Percentiles rank a stretch among this genome's conserved stretches.
These are phyloP conservation scores for Ormyrus nitidulus DNA, from an alignment of 2,888 invertebrate genomes.

Conservation along the genomic window DNA sequence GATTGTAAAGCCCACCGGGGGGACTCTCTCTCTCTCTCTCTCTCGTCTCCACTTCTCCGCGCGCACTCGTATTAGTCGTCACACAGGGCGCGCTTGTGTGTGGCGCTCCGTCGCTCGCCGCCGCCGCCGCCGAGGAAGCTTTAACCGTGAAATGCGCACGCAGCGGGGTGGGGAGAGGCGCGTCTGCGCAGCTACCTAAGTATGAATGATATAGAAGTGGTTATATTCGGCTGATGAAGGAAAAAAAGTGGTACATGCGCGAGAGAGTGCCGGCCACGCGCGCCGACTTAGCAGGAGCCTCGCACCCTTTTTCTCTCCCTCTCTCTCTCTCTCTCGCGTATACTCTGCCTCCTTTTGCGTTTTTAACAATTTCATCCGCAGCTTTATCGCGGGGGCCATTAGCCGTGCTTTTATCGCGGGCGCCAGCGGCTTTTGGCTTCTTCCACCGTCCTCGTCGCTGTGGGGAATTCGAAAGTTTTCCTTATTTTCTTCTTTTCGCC, in stretches of 20 bases:
- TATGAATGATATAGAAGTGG: neutral
- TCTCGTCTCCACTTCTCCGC: neutral
- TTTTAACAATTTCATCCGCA: constrained; percentile 33
- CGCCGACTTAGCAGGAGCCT: constrained; percentile 56
- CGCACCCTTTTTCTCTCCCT: constrained; percentile 36
- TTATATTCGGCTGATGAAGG: neutral
- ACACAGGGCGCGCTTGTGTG: no score
- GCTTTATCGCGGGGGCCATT: constrained; percentile 24
- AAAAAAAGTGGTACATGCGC: constrained; percentile 37
- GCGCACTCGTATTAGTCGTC: no score
- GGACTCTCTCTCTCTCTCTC: constrained; percentile 46
- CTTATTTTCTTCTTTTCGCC: neutral
- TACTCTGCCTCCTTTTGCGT: constrained; percentile 9
- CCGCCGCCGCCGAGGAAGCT: neutral
- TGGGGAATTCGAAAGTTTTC: constrained; percentile 27
- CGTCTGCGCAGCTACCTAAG: no score
- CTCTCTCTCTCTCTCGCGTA: neutral
- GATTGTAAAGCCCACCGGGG: constrained; percentile 63
- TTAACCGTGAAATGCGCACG: constrained; percentile 6
- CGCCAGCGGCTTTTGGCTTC: no score
- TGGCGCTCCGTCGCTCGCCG: no score
- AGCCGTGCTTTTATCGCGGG: constrained; percentile 1
- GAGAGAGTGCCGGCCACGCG: constrained; percentile 63
- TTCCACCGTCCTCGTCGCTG: neutral
- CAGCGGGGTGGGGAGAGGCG: neutral